Conservation (phyloP, 2,888 invertebrate genomes). For the Crematogaster levior region DNA sequence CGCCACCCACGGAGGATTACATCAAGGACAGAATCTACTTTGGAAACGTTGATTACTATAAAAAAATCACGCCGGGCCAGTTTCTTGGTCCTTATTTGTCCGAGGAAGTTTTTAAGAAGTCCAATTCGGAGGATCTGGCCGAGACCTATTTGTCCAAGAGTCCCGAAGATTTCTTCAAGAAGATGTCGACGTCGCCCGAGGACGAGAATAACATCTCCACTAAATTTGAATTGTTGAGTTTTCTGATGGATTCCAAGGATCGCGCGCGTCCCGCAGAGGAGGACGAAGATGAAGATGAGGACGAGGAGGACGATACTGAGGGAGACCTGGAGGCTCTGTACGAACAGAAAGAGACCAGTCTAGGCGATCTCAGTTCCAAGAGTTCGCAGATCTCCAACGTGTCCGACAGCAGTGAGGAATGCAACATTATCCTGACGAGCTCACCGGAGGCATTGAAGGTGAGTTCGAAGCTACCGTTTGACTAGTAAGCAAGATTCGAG, state of each 20-base stretch:
- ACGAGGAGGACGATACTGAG: constrained; percentile 88
- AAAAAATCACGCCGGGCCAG: constrained; percentile 73
- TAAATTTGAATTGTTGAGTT: constrained; percentile 95
- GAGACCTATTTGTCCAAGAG: constrained; percentile 76
- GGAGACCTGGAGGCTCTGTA: constrained; percentile 86
- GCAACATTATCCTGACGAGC: constrained; percentile 88
- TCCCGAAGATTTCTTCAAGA: constrained; percentile 80
- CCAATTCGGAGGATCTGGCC: constrained; percentile 86
- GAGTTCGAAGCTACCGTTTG: constrained; percentile 33
- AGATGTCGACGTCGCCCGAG: constrained; percentile 88
- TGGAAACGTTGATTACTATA: constrained; percentile 79
- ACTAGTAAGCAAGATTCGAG: background rate
- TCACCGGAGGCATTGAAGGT: constrained; percentile 83
- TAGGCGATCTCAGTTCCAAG: constrained; percentile 89
- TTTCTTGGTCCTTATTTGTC: constrained; percentile 78
- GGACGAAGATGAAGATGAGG: constrained; percentile 80
- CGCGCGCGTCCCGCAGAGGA: constrained; percentile 85
- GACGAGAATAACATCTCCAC: constrained; percentile 86
- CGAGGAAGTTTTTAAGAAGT: constrained; percentile 78
- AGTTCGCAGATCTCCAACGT: constrained; percentile 92
- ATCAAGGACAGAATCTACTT: constrained; percentile 87
- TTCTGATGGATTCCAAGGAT: constrained; percentile 91
- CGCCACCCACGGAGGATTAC: constrained; percentile 90
- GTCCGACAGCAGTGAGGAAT: constrained; percentile 95
- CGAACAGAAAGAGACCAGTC: constrained; percentile 85